These are phyloP conservation scores for Actinia equina DNA, from an alignment of 64 coral and sea anemone genomes.

Conservation along the genomic window DNA sequence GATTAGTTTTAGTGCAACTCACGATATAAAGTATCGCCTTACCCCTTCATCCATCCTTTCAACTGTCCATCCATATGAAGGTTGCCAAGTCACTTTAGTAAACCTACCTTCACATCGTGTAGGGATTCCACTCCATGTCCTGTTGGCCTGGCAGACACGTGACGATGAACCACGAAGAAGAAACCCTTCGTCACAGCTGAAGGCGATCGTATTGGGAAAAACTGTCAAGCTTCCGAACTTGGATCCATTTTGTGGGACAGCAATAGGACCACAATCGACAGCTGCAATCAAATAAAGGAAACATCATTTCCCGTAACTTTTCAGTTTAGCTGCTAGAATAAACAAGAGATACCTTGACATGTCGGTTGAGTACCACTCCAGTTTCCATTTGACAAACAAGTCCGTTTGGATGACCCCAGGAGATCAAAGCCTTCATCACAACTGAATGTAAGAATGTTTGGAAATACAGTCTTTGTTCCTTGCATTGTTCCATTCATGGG, in stretches of 20 bases:
- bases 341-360: neutral
- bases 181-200: conserved; percentile 59
- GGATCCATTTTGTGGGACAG: conserved; percentile 38
- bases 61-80: too few relatives aligned
- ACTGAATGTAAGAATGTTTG: neutral
- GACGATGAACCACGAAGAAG: conserved; percentile 7
- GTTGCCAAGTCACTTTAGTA: too few relatives aligned
- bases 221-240: neutral
- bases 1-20: neutral
- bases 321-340: too few relatives aligned
- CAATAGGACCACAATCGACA: conserved; percentile 57
- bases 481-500: conserved; percentile 13
- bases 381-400: conserved; percentile 26
- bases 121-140: conserved; percentile 31
- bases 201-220: conserved; percentile 7
- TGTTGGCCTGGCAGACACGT: conserved; percentile 20
- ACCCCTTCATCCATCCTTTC: too few relatives aligned
- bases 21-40: too few relatives aligned
- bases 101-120: conserved; percentile 5
- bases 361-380: conserved; percentile 18
- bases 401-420: neutral
- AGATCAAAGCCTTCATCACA: conserved; percentile 32
- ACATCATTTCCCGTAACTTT: neutral
- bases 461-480: conserved; percentile 17
- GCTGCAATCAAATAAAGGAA: conserved; percentile 1